Evolutionary conservation across 2,113 vertebrate species (phyloP), one percentile per base, ranked within the genome.

Genomic region (Podarcis cretensis): DNA sequence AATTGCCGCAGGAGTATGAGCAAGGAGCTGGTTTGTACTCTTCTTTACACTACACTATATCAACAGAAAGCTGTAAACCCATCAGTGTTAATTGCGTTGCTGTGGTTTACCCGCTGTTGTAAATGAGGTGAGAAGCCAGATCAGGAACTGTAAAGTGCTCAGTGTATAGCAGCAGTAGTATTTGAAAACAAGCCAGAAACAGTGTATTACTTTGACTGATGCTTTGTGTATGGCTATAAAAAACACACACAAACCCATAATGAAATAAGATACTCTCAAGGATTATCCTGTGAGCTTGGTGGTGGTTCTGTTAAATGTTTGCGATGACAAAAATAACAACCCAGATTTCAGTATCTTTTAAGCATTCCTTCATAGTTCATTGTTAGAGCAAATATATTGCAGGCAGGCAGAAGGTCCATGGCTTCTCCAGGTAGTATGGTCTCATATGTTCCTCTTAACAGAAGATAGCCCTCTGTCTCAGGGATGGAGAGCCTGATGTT

Each of bases 1-100:
- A 76, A 92, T 63, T 82, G 35, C n/a, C 75, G 57, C 87, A 91
- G 82, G 84, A 89, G 66, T 63, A 84, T 35, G 74, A 89, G 73
- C 13, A 2, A 65, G 23, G 76, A 73, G 68, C 65, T 80, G 75
- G 57, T 35, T 30, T 84, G 83, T 74, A 2, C 5, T 65, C n/a
- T 90, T 90, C 23, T 35, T 89, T 86, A 57, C n/a, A 4, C n/a
- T 43, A 35, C 82, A 89, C 76, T 81, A 90, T 91, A 91, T 87
- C 9, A 71, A 87, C 18, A 25, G 1, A 84, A 57, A 81, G 87
- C 20, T 66, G 3, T 90, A 77, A 88, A 89, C 27, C 30, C 12
- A 2, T 77, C 40, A 23, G 57, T 37, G 81, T 89, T 79, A 59
- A 10, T 86, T 59, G 84, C 81, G 63, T 91, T 87, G 35, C 27